Conservation (phyloP, 2,797 vertebrate genomes). For the Tokudaia tokunoshimensis region DNA sequence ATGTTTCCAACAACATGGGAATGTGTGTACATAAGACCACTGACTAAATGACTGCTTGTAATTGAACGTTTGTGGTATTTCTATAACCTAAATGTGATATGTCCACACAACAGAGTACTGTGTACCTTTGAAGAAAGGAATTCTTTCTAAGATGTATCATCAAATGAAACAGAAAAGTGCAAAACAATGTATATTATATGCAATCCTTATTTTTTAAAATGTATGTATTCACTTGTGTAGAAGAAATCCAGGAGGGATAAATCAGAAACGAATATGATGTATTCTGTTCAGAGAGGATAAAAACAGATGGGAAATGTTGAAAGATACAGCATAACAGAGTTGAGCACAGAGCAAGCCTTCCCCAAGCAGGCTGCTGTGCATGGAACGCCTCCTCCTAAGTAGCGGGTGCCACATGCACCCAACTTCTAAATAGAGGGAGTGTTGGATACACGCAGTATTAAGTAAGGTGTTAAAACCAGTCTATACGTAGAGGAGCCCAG, state of each 20-base stretch:
- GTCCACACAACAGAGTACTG: background rate
- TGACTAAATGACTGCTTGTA: background rate
- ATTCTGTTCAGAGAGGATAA: background rate
- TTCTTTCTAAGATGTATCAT: background rate
- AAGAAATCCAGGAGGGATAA: background rate
- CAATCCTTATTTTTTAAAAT: background rate
- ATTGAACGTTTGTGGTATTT: constrained; percentile 1
- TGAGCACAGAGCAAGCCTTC: background rate
- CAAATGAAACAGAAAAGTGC: background rate
- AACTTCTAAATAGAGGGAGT: background rate
- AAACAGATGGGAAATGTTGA: background rate
- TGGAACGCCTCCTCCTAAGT: background rate
- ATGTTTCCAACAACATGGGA: constrained; percentile 10
- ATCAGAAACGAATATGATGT: background rate
- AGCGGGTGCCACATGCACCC: background rate
- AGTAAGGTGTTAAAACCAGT: background rate
- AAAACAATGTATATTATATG: background rate
- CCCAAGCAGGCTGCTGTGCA: background rate
- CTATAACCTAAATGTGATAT: background rate
- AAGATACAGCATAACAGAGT: background rate
- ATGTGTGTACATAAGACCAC: background rate
- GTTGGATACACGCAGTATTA: background rate
- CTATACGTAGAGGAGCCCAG: background rate
- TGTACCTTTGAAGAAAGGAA: background rate
- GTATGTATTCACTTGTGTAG: background rate